These are phyloP conservation scores for Drosophila nr. perissopoda DNA, from an alignment of 2,888 invertebrate species.

Conservation along the genomic window DNA sequence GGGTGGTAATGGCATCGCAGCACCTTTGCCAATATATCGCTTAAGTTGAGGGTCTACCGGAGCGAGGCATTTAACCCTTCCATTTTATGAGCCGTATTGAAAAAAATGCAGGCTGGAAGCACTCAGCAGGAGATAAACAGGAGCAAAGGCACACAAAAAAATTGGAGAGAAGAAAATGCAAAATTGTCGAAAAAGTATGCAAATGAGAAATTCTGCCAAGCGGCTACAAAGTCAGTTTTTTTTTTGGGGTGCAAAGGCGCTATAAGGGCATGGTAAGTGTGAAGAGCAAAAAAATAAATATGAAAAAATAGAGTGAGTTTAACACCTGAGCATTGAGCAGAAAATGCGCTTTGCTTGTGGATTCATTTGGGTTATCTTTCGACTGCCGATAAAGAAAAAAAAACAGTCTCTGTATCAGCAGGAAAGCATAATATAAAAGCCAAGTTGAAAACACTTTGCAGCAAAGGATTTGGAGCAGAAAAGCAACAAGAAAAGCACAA, in stretches of 20 bases:
- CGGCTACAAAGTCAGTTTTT: slow-evolving; percentile 37
- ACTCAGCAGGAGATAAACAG: slow-evolving; percentile 62
- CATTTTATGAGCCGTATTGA: slow-evolving; percentile 36
- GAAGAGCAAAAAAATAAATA: slow-evolving; percentile 48
- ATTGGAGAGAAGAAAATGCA: slow-evolving; percentile 47
- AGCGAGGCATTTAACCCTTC: slow-evolving; percentile 51
- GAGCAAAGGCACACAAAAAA: slow-evolving; percentile 17
- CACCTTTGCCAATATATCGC: slow-evolving; percentile 30
- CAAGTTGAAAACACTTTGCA: slow-evolving; percentile 67
- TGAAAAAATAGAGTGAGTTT: slow-evolving; percentile 58
- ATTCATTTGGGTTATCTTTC: slow-evolving; percentile 36
- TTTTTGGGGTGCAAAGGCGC: slow-evolving; percentile 15
- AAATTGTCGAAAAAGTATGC: slow-evolving; percentile 76
- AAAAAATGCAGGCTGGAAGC: slow-evolving; percentile 29
- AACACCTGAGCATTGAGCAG: slow-evolving; percentile 69
- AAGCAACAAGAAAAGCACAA: slow-evolving; percentile 64
- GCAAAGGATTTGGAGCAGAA: slow-evolving; percentile 71
- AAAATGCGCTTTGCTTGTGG: slow-evolving; percentile 68
- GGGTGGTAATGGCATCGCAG: neutral
- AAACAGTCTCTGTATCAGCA: slow-evolving; percentile 20
- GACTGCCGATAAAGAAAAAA: slow-evolving; percentile 50
- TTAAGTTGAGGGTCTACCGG: slow-evolving; percentile 27
- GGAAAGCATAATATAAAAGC: slow-evolving; percentile 61
- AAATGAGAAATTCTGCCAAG: slow-evolving; percentile 61
- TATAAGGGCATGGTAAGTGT: slow-evolving; percentile 30